Evolutionary conservation across 1,140 invertebrate species (phyloP), one percentile per base, ranked within the genome.

Genomic region (Mycetomoellerius zeteki): DNA sequence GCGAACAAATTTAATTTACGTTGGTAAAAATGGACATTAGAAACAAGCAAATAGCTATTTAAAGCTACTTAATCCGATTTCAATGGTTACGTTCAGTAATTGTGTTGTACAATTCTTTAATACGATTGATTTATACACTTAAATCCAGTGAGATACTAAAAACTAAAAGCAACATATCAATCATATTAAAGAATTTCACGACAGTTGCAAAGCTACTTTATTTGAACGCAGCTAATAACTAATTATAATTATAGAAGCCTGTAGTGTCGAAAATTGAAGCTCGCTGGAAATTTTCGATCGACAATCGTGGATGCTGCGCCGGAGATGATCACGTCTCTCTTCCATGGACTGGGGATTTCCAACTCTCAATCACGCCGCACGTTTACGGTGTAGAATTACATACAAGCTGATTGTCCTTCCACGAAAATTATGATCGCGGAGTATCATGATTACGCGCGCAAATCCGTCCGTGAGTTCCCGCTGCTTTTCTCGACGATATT

Each of bases 401-500:
- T 69, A 21, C 60, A 21, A 52, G 60, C 52, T 69, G 81, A 87
- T 87, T 87, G 86, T 85, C 30, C 52, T 87, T 85, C 80, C 80
- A 30, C 62, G 86, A 87, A 87, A 87, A 87, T 85, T n/a, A 69
- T 54, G 43, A 65, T 87, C 52, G 8, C 80, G 37, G 54, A 8
- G 76, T 86, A 86, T 64, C 69, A 77, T 50, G 62, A 27, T 85
- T 76, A 76, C 86, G 14, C 75, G 24, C 75, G 64, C 58, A 30
- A 58, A 58, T 58, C 19, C 27, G 33, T 60, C 65, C 50, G 56
- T 58, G 76, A 81, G 30, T 73, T 58, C 21, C 37, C 80, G 37
- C 24, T 19, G 86, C 62, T 56, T 58, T 71, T 56, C 62, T 62
- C 86, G 64, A 81, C 87, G 19, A 37, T 69, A 62, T 88, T 88